These are phyloP conservation scores for Leptinotarsa lineolata DNA, from an alignment of 1,140 invertebrate species.

Conservation along the genomic window DNA sequence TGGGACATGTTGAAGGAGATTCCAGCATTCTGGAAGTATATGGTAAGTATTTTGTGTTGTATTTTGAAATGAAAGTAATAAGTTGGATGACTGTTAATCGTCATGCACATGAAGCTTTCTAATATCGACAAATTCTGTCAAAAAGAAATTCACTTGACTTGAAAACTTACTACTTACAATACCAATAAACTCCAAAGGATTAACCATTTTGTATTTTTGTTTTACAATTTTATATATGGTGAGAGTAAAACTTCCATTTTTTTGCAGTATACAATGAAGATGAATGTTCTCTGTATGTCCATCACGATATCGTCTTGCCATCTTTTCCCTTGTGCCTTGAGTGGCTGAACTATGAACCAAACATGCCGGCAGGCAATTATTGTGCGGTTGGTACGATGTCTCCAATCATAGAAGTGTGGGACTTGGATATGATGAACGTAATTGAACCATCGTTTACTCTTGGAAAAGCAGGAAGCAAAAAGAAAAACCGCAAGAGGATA, in stretches of 20 bases:
- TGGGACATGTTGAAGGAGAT: slow-evolving; percentile 86
- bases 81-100: too few relatives aligned
- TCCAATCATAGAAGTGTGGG: slow-evolving; percentile 92
- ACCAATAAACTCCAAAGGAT: too few relatives aligned
- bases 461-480: slow-evolving; percentile 78
- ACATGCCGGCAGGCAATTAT: slow-evolving; percentile 74
- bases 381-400: slow-evolving; percentile 91
- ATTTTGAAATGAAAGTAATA: too few relatives aligned
- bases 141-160: too few relatives aligned
- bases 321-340: slow-evolving; percentile 89
- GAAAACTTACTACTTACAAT: background rate
- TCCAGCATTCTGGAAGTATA: slow-evolving; percentile 85
- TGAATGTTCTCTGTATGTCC: slow-evolving; percentile 87
- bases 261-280: slow-evolving; percentile 86
- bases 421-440: slow-evolving; percentile 89
- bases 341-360: slow-evolving; percentile 86
- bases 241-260: background rate
- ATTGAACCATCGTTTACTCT: slow-evolving; percentile 84
- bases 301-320: slow-evolving; percentile 89
- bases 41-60: slow-evolving; percentile 61
- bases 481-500: slow-evolving; percentile 67
- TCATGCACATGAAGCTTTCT: too few relatives aligned
- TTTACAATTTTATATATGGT: too few relatives aligned
- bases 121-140: too few relatives aligned
- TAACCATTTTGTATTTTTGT: too few relatives aligned